Base-by-base conservation (phyloP, 2,888 invertebrate species). In the Bugulina stolonifera region DNA sequence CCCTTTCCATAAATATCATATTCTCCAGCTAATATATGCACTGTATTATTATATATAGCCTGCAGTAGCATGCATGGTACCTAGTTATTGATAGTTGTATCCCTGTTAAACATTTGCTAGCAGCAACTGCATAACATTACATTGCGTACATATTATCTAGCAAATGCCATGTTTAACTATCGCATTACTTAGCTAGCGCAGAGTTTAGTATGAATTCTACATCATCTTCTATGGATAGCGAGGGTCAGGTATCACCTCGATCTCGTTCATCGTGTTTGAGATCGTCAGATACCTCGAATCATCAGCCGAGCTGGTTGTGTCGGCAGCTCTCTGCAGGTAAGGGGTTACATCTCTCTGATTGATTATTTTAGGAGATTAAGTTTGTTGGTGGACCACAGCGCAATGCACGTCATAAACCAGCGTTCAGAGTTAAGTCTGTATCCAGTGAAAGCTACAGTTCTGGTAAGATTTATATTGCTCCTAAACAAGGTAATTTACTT, bases 371-470 rank as follows among this genome's bases (percentile, higher is more conserved):
- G 64, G 64, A 64, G n/a, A 64, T 64, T 29, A 64, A 64, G 32
- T 64, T 64, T 64, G 64, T 64, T 22, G 64, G 64, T 32, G 64
- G 64, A 32, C 34, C 64, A 27, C 27, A 64, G 64, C 64, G 64
- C n/a, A 32, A 5, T 32, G 32, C 14, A 3, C 27, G 64, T 14
- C 64, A 64, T 27, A 64, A 64, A 32, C 64, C 64, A 32, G 27
- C 64, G 10, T 64, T 32, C 34, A 27, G 64, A 25, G 64, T 64
- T 10, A 64, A 64, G 32, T 64, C 64, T 32, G 32, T 34, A 32
- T 95, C 95, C 54, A 93, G 93, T 72, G 95, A 95, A 85, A 94
- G 94, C 29, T 95, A 94, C 86, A 94, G 94, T 85, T 94, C 94
- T 77, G 90, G 91, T 91, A 87, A 85, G 86, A 77, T 34, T 25